Conservation (phyloP, 2,888 invertebrate genomes). For the Leptura quadrifasciata region DNA sequence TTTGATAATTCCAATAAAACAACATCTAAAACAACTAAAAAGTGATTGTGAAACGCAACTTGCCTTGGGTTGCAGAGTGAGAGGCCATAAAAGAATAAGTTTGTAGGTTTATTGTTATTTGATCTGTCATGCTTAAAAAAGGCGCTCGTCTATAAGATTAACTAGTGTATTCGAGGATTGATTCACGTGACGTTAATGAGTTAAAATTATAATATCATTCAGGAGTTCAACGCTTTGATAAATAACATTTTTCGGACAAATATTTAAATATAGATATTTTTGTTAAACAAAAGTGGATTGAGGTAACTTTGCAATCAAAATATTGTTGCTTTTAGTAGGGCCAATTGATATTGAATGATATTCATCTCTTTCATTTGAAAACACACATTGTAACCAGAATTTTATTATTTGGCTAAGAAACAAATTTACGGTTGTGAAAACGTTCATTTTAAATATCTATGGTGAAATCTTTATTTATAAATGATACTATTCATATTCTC, state of each 20-base stretch:
- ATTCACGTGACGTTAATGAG: not conserved
- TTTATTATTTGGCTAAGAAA: no score
- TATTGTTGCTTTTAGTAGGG: not conserved
- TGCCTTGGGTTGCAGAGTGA: slow-evolving; percentile 72
- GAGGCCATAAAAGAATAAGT: slow-evolving; percentile 67
- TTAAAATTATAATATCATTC: not conserved
- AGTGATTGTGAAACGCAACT: slow-evolving; percentile 76
- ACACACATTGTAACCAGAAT: no score
- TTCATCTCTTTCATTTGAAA: not conserved
- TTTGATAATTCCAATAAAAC: slow-evolving; percentile 75
- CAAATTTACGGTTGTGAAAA: no score
- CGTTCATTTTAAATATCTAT: no score
- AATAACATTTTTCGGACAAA: no score
- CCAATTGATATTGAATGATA: not conserved
- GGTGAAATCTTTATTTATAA: no score
- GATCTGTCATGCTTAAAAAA: slow-evolving; percentile 4
- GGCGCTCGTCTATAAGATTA: slow-evolving; percentile 22
- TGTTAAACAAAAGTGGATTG: no score
- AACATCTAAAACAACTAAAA: slow-evolving; percentile 75
- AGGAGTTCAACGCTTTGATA: no score
- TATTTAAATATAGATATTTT: no score
- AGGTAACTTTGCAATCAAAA: no score
- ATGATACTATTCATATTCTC: no score
- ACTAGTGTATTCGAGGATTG: not conserved
- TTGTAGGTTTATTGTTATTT: slow-evolving; percentile 49